Conservation (phyloP, 2,113 vertebrate genomes). For the Eolophus roseicapilla region DNA sequence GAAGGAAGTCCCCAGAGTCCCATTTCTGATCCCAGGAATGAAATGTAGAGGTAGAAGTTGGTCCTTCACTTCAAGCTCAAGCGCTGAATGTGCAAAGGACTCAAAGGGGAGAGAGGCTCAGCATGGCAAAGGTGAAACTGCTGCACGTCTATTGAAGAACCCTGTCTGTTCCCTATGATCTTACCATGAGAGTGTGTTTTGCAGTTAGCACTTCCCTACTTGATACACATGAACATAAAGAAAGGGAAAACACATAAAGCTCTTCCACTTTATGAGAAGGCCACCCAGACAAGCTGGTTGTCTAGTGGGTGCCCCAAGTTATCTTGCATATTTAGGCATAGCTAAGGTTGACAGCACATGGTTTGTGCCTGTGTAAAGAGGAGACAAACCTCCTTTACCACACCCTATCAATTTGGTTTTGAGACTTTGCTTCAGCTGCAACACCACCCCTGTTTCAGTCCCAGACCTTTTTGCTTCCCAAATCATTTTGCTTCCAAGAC, state of each 20-base stretch:
- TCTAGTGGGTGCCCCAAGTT: not conserved
- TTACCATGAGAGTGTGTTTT: not conserved
- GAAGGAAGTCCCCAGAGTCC: not conserved
- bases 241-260: not conserved
- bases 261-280: not conserved
- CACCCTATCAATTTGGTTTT: not conserved
- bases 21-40: not conserved
- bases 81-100: not conserved
- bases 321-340: not conserved
- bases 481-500: not conserved
- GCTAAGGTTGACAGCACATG: not conserved
- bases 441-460: not conserved
- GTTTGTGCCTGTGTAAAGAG: not conserved
- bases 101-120: not conserved
- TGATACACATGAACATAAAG: not conserved
- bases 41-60: not conserved
- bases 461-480: not conserved
- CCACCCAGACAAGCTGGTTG: not conserved
- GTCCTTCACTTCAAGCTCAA: not conserved
- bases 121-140: not conserved
- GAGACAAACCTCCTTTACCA: not conserved
- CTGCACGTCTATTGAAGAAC: not conserved
- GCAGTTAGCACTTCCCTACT: not conserved
- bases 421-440: not conserved
- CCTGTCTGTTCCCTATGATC: accelerated